Base-by-base conservation (phyloP, 1,140 invertebrate genomes). In the Brachionus sp. region DNA sequence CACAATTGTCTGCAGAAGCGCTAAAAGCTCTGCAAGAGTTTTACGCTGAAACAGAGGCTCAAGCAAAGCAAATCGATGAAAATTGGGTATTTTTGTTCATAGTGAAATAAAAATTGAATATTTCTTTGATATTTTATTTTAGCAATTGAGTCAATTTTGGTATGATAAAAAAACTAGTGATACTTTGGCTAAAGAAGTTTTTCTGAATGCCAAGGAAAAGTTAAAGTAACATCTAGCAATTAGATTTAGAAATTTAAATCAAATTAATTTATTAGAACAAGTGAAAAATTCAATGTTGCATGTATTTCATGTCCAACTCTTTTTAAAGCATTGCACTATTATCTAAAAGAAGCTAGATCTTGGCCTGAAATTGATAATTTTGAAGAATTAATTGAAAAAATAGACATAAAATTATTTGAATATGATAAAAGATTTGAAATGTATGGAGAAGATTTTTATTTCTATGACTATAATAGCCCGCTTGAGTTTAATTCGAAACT, bases 81-180 rank as follows among this genome's bases (percentile, higher is more conserved):
- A 88, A 85, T 87, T 89, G 89, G 85, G 86, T 90, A 57, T 92
- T 94, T 87, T 92, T 84, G n/a, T 7, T 53, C 82, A 33, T 0
- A 29, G 35, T 80, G 83, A n/a, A 46, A 73, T 44, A 1, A 84
- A 84, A 33, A 19, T 93, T 84, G 94, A 95, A 90, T 91, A 95
- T 88, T 95, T 94, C 94, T 94, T 95, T 91, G 88, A 85, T 85
- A 2, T 25, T 10, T 35, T 50, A 23, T 57, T 19, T 42, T 86
- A 97, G 96, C 94, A 97, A 95, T 88, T 97, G 25, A 96, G 95
- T 87, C 95, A 98, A 88, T 97, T 98, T 90, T 98, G 95, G 96
- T 98, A 97, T 86, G 92, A 94, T 86, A 91, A 94, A 37, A 86
- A 90, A 16, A 97, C 95, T 13, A 92, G 93, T 73, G 87, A 91